Conservation (phyloP, 1,140 invertebrate genomes). For the Sarcophaga peregrina region DNA sequence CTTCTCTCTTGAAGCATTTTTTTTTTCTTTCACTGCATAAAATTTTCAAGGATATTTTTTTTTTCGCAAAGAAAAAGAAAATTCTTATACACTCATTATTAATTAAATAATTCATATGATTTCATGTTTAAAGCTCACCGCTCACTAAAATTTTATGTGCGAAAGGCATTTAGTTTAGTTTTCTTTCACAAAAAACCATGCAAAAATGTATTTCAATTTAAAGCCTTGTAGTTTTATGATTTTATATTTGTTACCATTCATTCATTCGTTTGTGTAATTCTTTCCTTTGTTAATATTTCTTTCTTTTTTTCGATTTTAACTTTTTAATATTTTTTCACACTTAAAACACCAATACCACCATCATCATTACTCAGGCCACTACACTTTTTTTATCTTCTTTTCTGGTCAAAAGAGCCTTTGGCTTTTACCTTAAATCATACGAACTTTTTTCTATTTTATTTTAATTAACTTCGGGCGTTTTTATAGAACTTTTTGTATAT, state of each 20-base stretch:
- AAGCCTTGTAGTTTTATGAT: not conserved
- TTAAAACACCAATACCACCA: too few relatives aligned
- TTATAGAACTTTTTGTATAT: conserved; percentile 16
- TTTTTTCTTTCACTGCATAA: conserved; percentile 11
- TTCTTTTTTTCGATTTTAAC: too few relatives aligned
- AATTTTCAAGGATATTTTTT: conserved; percentile 38
- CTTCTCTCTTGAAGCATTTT: not conserved
- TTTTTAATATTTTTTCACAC: too few relatives aligned
- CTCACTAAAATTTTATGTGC: not conserved
- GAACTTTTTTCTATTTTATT: not conserved
- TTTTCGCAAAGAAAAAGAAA: conserved; percentile 17
- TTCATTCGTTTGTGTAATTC: not conserved
- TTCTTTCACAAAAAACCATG: not conserved
- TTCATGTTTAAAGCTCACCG: not conserved
- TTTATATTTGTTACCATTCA: not conserved
- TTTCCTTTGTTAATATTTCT: too few relatives aligned
- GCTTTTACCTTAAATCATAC: conserved; percentile 1
- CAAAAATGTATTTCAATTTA: too few relatives aligned
- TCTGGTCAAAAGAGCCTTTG: not conserved
- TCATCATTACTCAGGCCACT: too few relatives aligned
- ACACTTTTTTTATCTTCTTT: too few relatives aligned
- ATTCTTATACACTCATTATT: conserved; percentile 34
- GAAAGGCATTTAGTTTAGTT: not conserved
- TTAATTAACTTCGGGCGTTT: too few relatives aligned
- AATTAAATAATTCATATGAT: not conserved